A percentile compares a stretch with the other conserved stretches of the same genome.
phyloP scores from a whole-genome alignment of 64 coral and sea anemone genomes.

The Pocillopora damicornis region DNA sequence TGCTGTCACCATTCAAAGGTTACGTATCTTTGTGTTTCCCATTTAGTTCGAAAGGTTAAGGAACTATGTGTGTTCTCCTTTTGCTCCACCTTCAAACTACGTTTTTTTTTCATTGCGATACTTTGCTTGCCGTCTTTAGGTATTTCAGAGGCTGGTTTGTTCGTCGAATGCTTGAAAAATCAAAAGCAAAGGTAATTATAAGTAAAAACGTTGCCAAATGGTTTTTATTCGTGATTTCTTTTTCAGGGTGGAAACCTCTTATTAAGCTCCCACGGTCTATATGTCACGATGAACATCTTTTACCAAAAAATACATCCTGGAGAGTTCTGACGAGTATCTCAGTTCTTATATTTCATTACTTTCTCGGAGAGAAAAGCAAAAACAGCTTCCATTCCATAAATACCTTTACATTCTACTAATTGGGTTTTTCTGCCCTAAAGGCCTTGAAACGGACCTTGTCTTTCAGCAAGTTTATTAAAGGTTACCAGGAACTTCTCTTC shows the following conservation, averaged over 20 bases:
- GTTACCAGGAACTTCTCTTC: slow-evolving; percentile 85
- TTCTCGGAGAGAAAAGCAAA: no score
- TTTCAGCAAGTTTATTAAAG: slow-evolving; percentile 91
- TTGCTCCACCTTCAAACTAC: no score
- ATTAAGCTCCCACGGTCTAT: no score
- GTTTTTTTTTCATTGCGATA: background rate
- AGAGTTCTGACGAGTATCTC: no score
- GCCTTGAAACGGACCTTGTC: slow-evolving; percentile 89
- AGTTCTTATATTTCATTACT: no score
- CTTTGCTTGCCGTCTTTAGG: slow-evolving; percentile 18
- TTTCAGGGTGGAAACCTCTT: no score
- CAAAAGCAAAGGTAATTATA: slow-evolving; percentile 78
- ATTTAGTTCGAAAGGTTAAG: background rate
- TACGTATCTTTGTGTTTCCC: background rate
- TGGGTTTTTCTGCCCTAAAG: slow-evolving; percentile 15
- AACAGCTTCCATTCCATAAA: background rate
- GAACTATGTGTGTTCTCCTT: background rate
- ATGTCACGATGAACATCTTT: no score
- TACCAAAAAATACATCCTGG: no score
- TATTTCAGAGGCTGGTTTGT: slow-evolving; percentile 99
- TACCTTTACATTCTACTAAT: background rate
- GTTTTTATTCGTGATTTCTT: background rate
- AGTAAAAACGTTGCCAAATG: background rate
- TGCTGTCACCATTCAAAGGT: slow-evolving; percentile 96
- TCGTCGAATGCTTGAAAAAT: slow-evolving; percentile 81